phyloP scores from a whole-genome alignment of 2,113 vertebrate genomes.

The Hemibates koningsi region DNA sequence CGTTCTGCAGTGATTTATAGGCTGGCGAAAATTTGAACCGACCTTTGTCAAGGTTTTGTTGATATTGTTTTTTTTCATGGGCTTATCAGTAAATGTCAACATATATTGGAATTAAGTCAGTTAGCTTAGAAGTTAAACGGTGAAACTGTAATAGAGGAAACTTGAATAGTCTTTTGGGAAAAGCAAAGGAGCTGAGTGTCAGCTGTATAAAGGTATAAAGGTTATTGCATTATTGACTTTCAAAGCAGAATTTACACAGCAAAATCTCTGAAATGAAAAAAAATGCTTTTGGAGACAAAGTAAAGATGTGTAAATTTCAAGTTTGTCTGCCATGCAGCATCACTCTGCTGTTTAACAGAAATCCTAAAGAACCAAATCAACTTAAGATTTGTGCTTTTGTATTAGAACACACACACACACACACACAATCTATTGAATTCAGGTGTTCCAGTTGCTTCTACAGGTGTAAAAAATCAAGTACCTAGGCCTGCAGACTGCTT shows the following conservation, averaged over 20 bases:
- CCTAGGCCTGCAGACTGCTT: not conserved
- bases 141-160: not conserved
- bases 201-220: not conserved
- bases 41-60: not conserved
- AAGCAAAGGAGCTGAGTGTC: not conserved
- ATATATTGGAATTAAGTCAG: not conserved
- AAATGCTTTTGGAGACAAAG: not conserved
- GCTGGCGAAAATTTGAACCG: accelerated
- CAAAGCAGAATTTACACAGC: not conserved
- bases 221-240: not conserved
- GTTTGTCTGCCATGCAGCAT: not conserved
- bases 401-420: not conserved
- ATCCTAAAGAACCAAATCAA: not conserved
- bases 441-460: not conserved
- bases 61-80: not conserved
- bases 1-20: not conserved
- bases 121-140: not conserved
- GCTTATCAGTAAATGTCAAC: not conserved
- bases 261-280: not conserved
- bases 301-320: not conserved
- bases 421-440: not conserved
- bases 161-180: not conserved
- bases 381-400: not conserved
- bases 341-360: not conserved
- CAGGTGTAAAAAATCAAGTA: not conserved